Evolutionary conservation across 1,140 invertebrate genomes (phyloP).

Genomic region (Ceratitis capitata): DNA sequence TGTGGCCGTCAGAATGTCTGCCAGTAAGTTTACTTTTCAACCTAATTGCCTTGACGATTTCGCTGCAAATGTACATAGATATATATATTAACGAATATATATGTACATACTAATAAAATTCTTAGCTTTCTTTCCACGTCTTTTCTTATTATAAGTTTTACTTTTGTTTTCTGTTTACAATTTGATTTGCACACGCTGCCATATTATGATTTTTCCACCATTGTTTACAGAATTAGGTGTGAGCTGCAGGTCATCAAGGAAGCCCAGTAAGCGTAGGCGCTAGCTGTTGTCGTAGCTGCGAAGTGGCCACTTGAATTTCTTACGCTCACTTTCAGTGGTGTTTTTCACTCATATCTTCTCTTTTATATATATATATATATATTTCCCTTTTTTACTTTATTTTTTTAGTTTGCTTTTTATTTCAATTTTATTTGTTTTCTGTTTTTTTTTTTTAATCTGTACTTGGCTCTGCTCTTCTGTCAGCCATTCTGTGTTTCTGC

Average conservation of each 20-base stretch:
- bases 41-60: constrained; percentile 22
- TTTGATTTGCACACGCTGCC: background rate
- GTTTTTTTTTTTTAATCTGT: no score
- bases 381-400: no score
- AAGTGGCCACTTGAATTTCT: background rate
- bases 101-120: background rate
- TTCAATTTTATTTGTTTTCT: no score
- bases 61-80: background rate
- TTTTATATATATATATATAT: no score
- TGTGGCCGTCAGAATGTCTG: background rate
- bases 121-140: background rate
- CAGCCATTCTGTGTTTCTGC: no score
- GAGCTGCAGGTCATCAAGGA: background rate
- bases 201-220: background rate
- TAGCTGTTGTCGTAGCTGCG: background rate
- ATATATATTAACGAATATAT: background rate
- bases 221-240: background rate
- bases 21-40: background rate
- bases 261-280: background rate
- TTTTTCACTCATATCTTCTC: no score
- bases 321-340: background rate
- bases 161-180: background rate
- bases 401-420: no score
- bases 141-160: background rate
- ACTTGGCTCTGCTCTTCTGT: no score